These are phyloP conservation scores for Nezara viridula DNA, from an alignment of 2,888 invertebrate genomes.

Conservation along the genomic window DNA sequence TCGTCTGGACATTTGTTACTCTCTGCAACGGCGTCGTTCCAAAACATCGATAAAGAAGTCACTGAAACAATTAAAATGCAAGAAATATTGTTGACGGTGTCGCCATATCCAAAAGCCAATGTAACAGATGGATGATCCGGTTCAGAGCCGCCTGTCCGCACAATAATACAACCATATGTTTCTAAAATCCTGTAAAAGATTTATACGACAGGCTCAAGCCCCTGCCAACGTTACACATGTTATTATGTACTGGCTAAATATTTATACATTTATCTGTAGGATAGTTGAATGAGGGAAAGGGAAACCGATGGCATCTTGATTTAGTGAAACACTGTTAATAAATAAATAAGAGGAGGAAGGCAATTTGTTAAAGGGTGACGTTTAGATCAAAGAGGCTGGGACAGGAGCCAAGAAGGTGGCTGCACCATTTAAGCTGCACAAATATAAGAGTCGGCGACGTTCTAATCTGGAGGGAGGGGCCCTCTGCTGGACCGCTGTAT, in stretches of 20 bases:
- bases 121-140: not conserved
- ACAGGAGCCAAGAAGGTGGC: slow-evolving; percentile 58
- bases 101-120: not conserved
- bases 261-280: slow-evolving; percentile 51
- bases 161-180: not conserved
- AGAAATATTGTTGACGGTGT: not conserved
- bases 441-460: slow-evolving; percentile 55
- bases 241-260: slow-evolving; percentile 47
- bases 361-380: slow-evolving; percentile 59
- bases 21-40: not conserved
- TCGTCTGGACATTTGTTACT: not conserved
- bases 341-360: slow-evolving; percentile 58
- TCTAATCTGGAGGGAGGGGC: slow-evolving; percentile 46
- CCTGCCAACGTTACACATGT: slow-evolving; percentile 51
- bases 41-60: slow-evolving; percentile 7
- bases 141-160: slow-evolving; percentile 10
- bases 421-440: slow-evolving; percentile 63
- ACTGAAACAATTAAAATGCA: not conserved
- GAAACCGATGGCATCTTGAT: slow-evolving; percentile 58
- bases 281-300: slow-evolving; percentile 56
- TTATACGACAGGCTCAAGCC: slow-evolving; percentile 37
- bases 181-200: slow-evolving; percentile 7
- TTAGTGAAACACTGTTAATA: slow-evolving; percentile 60
- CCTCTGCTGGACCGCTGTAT: slow-evolving; percentile 19
- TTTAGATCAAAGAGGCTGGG: slow-evolving; percentile 58